Conservation (phyloP, 2,797 vertebrate genomes). For the Tamandua tetradactyla region DNA sequence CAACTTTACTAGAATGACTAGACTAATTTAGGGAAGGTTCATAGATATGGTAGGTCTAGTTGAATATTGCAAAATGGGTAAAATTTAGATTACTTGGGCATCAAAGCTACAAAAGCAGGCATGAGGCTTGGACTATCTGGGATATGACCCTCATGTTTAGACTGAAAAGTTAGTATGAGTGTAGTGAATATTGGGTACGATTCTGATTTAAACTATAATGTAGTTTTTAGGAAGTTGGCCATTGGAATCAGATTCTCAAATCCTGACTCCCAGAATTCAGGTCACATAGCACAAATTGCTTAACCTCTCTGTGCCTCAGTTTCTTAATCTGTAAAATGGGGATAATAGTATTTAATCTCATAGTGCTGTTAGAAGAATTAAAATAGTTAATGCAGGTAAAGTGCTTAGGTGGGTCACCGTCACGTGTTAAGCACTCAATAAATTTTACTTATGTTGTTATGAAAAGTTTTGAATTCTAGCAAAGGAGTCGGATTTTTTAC, state of each 20-base stretch:
- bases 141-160: background rate
- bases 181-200: background rate
- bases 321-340: background rate
- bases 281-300: background rate
- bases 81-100: background rate
- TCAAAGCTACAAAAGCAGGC: background rate
- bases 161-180: background rate
- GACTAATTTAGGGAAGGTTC: background rate
- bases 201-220: background rate
- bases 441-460: background rate
- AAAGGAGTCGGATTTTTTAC: background rate
- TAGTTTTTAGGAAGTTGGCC: background rate
- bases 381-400: background rate
- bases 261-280: background rate
- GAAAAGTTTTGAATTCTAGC: conserved; percentile 9
- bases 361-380: background rate
- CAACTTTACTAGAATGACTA: background rate
- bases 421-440: background rate
- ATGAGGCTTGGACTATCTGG: background rate
- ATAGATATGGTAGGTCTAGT: background rate
- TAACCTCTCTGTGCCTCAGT: background rate
- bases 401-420: background rate
- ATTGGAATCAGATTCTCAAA: background rate
- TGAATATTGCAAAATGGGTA: background rate
- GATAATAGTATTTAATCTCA: background rate